Base-by-base conservation (phyloP, 2,113 vertebrate genomes). In the Antidorcas marsupialis region DNA sequence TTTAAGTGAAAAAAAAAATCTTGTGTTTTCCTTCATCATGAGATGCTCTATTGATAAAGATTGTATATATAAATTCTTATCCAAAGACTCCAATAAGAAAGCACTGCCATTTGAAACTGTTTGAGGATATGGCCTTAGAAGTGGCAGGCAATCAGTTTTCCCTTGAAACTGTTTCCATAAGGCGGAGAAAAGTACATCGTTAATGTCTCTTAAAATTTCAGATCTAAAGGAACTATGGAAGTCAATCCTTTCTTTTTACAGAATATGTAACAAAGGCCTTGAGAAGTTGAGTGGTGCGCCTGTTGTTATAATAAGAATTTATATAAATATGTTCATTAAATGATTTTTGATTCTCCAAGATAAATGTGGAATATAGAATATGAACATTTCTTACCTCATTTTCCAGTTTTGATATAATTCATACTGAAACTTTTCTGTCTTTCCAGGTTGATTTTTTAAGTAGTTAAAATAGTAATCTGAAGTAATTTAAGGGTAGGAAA, bases 381-480 rank as follows among this genome's bases (percentile, higher is more conserved):
- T 79, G 67, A 95, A 50, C 36, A 53, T 89, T 76, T 94, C 55
- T 85, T 76, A 74, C 21, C 87, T 62, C 7, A 53, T 55, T 89
- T 91, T 89, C 45, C 3, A 52, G 28, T 78, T 94, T 92, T 97
- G 16, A 47, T 87, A 10, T 16, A 90, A 33, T 92, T 94, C 53
- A 83, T 83, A 10, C 57, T 92, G 64, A 96, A 27, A 89, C 12
- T 83, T 86, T 47, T 79, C 2, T 95, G 12, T 96, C 23, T 88
- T 78, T 90, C 16, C 21, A 81, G 57, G n/a, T 90, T 95, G 36
- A 92, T 94, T 94, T 74, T 95, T 87, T 89, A 82, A 83, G 10
- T 86, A 59, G 33, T 91, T 94, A 91, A 94, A 88, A 76, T 39
- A 95, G 39, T 95, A 76, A 87, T 74, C 91, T 95, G 36, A 87